Evolutionary conservation across 2,797 vertebrate genomes (phyloP).

Genomic region (Cynopterus sphinx): DNA sequence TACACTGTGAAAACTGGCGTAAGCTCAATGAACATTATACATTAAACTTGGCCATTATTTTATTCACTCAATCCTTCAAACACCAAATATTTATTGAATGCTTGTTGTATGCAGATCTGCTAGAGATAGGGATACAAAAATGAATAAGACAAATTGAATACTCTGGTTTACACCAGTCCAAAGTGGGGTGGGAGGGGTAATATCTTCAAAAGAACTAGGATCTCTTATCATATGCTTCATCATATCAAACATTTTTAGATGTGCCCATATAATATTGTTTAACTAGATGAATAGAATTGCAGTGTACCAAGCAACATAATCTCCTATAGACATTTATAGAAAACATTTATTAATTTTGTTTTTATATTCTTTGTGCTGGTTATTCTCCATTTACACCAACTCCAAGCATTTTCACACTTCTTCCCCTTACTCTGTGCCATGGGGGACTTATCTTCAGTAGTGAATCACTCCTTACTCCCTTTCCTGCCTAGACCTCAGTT

Average conservation of each 20-base stretch:
- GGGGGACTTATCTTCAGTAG: background rate
- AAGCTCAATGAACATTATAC: constrained; percentile 10
- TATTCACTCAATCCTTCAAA: constrained; percentile 5
- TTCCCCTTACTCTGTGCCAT: background rate
- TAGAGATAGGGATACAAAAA: background rate
- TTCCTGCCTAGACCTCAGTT: background rate
- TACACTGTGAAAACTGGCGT: constrained; percentile 39
- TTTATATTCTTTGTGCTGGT: background rate
- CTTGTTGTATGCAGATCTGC: background rate
- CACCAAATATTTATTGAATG: background rate
- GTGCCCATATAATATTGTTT: background rate
- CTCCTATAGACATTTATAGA: background rate
- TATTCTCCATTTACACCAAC: background rate
- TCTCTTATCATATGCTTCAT: background rate
- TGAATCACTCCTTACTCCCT: background rate
- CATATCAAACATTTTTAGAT: background rate
- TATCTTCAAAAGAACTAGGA: background rate
- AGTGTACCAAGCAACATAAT: background rate
- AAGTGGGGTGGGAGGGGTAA: background rate
- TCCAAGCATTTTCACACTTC: background rate
- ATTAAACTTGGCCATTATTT: background rate
- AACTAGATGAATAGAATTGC: background rate
- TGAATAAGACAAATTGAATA: background rate
- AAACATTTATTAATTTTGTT: background rate
- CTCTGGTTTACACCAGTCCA: background rate